These are phyloP conservation scores for Aphelenchoides fujianensis DNA, from an alignment of 1,140 invertebrate genomes.

Conservation along the genomic window DNA sequence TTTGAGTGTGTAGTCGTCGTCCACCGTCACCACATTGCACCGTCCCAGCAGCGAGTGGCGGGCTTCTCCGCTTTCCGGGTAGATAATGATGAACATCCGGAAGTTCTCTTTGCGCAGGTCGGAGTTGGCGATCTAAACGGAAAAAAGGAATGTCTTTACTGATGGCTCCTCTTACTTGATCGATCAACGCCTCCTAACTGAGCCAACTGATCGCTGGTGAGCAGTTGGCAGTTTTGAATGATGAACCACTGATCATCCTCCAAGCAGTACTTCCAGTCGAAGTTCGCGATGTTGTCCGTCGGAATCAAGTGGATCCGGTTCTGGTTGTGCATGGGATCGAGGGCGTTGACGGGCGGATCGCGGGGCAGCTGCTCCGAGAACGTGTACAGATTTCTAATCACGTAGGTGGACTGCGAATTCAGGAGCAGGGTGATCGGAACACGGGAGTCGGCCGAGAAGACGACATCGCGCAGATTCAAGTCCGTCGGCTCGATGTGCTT, in stretches of 20 bases:
- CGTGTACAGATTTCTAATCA: slow-evolving; percentile 36
- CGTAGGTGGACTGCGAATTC: slow-evolving; percentile 34
- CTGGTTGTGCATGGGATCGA: slow-evolving; percentile 19
- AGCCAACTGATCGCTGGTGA: slow-evolving; percentile 27
- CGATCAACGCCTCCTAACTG: slow-evolving; percentile 27
- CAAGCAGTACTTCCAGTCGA: slow-evolving; percentile 34
- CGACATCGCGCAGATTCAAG: slow-evolving; percentile 26
- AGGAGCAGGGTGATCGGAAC: slow-evolving; percentile 28
- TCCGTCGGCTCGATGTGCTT: slow-evolving; percentile 21
- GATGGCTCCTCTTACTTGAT: slow-evolving; percentile 17
- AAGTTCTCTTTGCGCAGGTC: slow-evolving; percentile 25
- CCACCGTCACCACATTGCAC: slow-evolving; percentile 39
- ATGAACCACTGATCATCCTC: slow-evolving; percentile 41
- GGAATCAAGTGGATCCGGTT: slow-evolving; percentile 33
- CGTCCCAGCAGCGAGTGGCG: slow-evolving; percentile 22
- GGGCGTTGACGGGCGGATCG: neutral
- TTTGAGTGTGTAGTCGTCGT: slow-evolving; percentile 35
- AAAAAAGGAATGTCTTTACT: slow-evolving; percentile 4
- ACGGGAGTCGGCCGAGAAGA: slow-evolving; percentile 26
- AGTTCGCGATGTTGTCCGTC: slow-evolving; percentile 22
- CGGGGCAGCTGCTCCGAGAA: slow-evolving; percentile 29
- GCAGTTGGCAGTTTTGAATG: slow-evolving; percentile 34
- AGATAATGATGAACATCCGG: slow-evolving; percentile 42
- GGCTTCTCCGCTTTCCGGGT: slow-evolving; percentile 37
- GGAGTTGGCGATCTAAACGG: slow-evolving; percentile 32